Evolutionary conservation across 2,888 invertebrate genomes (phyloP).

Genomic region (Candidula unifasciata): DNA sequence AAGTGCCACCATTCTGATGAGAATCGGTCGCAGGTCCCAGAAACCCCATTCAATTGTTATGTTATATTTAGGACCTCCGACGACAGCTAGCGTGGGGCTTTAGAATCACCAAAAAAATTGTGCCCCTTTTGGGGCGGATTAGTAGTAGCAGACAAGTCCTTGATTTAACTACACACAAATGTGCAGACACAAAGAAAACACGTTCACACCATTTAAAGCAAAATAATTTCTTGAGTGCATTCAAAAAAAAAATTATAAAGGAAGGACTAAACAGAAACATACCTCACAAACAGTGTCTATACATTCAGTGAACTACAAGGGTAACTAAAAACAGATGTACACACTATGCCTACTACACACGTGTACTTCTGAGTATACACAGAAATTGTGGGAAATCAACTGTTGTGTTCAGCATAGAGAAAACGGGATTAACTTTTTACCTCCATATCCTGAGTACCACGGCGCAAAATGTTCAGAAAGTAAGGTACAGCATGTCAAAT

Average conservation of each 20-base stretch:
- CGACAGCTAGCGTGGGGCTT: too few species aligned
- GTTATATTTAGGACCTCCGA: too few species aligned
- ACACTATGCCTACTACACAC: slow-evolving; percentile 32
- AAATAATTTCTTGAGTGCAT: neutral
- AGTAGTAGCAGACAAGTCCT: too few species aligned
- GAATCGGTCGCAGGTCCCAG: too few species aligned
- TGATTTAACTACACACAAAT: too few species aligned
- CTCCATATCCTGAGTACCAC: slow-evolving; percentile 48
- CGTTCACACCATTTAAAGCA: neutral
- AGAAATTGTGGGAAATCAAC: slow-evolving; percentile 7
- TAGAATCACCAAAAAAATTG: too few species aligned
- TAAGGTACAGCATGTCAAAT: slow-evolving; percentile 15
- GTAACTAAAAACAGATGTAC: slow-evolving; percentile 30
- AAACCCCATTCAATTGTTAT: too few species aligned
- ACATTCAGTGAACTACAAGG: slow-evolving; percentile 32
- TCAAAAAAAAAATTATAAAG: neutral
- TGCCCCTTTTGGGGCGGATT: too few species aligned
- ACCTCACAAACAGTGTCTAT: slow-evolving; percentile 12
- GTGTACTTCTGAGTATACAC: neutral
- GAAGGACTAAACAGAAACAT: neutral
- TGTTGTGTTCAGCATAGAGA: slow-evolving; percentile 4
- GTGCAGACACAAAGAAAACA: too few species aligned
- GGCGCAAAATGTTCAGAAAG: slow-evolving; percentile 3
- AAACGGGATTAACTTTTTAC: slow-evolving; percentile 39
- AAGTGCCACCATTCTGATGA: too few species aligned